Base-by-base conservation (phyloP, 2,113 vertebrate species). In the Mirza zaza region DNA sequence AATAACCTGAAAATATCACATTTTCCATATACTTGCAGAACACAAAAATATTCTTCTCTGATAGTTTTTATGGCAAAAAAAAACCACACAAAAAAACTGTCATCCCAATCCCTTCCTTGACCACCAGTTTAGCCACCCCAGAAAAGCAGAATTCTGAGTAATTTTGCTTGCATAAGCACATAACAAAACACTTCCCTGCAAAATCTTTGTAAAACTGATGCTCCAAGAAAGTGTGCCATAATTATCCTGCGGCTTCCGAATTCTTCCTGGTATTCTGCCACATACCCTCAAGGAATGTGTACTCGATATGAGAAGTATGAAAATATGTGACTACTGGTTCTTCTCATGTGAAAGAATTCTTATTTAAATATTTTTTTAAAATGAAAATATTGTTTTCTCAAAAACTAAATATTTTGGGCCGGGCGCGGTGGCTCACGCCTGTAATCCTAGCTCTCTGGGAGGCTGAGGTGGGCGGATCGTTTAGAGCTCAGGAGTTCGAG, bases 101-200 rank as follows among this genome's bases (percentile, higher is more conserved):
- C 27, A 76, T 34, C 48, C 63, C 34, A 88, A 52, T 45, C 29
- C 25, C n/a, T 93, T 32, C 48, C 12, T 39, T 36, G 25, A 73
- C 34, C 42, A 87, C 92, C 61, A 87, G 94, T 86, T 65, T 95
- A 67, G 85, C 67, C 65, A 77, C 81, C 73, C 91, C 5, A 6
- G 83, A 71, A 96, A 92, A 90, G 85, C 59, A 96, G 77, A 96
- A 79, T 89, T 96, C 85, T 89, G 79, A 83, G 29, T 87, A 92
- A 91, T 95, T 96, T 87, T 98, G 81, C 48, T 91, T 97, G 67
- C 88, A 79, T 1, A 93, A 34, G 77, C 88, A 87, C 77, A 23
- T 68, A 90, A 96, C 86, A 96, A 92, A 91, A 92, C 29, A 45
- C 59, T 80, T 95, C 39, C 76, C 80, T 68, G 77, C 55, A 97